Conservation (phyloP, 2,888 invertebrate species). For the Adelphocoris suturalis region DNA sequence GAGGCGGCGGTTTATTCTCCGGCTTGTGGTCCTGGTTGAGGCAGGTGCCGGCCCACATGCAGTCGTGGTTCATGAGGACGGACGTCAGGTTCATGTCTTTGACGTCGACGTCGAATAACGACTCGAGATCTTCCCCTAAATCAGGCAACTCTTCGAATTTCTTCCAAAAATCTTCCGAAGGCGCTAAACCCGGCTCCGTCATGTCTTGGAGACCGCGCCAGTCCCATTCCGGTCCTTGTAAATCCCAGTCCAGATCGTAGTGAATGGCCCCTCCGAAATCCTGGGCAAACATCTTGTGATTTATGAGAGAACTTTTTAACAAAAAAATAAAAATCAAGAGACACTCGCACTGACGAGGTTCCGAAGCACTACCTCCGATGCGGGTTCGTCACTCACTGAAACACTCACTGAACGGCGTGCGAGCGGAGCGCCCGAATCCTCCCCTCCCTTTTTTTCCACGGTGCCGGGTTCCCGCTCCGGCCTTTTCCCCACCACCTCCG, state of each 20-base stretch:
- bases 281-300: slow-evolving; percentile 58
- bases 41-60: slow-evolving; percentile 93
- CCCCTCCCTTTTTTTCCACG: neutral
- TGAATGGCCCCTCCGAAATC: slow-evolving; percentile 37
- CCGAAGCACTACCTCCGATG: slow-evolving; percentile 49
- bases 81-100: slow-evolving; percentile 76
- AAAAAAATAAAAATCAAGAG: slow-evolving; percentile 20
- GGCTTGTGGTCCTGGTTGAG: slow-evolving; percentile 82
- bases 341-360: slow-evolving; percentile 29
- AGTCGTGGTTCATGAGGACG: slow-evolving; percentile 86
- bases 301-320: neutral
- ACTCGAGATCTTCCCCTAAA: slow-evolving; percentile 65
- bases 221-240: slow-evolving; percentile 70
- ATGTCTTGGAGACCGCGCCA: slow-evolving; percentile 66
- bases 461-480: slow-evolving; percentile 13
- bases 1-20: slow-evolving; percentile 67
- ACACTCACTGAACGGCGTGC: neutral
- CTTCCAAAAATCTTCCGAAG: slow-evolving; percentile 73
- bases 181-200: slow-evolving; percentile 51
- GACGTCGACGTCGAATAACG: slow-evolving; percentile 60
- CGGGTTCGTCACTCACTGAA: slow-evolving; percentile 47
- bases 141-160: slow-evolving; percentile 73
- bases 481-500: slow-evolving; percentile 5
- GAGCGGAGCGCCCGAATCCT: neutral
- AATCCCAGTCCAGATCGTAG: slow-evolving; percentile 71